Percentiles rank a stretch among this genome's conserved stretches.
Conservation (phyloP, 2,797 vertebrate genomes). For the Alexandromys oeconomus region DNA sequence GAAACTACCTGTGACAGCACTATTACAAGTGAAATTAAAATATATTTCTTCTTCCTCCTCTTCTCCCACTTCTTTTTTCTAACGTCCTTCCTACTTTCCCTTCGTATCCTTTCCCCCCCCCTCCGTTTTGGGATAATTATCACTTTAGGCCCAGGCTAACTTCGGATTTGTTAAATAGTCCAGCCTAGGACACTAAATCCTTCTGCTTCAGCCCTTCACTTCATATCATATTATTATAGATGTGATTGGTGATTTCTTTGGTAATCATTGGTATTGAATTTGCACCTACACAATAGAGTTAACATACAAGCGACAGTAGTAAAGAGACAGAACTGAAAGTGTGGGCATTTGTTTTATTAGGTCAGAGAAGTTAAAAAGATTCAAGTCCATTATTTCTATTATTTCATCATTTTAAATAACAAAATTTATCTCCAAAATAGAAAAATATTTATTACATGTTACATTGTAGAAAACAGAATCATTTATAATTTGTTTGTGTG, state of each 20-base stretch:
- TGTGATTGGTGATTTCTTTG: too few species aligned
- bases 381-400: neutral
- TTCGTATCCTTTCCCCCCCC: neutral
- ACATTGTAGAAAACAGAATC: neutral
- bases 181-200: neutral
- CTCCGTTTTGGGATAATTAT: neutral
- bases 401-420: neutral
- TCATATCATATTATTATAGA: neutral
- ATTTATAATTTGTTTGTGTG: neutral
- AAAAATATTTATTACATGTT: slow-evolving; percentile 1
- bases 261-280: neutral
- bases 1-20: neutral
- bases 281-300: neutral
- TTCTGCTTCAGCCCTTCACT: neutral
- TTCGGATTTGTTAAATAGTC: too few species aligned
- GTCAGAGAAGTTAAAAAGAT: neutral
- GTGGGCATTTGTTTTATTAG: neutral
- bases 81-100: accelerated
- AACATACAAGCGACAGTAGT: neutral
- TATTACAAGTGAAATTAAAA: neutral
- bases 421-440: neutral
- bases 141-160: neutral
- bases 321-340: neutral
- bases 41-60: neutral
- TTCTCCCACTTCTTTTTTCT: accelerated